These are phyloP conservation scores for Stichodactyla helianthus DNA, from an alignment of 64 coral and sea anemone species.

Conservation along the genomic window DNA sequence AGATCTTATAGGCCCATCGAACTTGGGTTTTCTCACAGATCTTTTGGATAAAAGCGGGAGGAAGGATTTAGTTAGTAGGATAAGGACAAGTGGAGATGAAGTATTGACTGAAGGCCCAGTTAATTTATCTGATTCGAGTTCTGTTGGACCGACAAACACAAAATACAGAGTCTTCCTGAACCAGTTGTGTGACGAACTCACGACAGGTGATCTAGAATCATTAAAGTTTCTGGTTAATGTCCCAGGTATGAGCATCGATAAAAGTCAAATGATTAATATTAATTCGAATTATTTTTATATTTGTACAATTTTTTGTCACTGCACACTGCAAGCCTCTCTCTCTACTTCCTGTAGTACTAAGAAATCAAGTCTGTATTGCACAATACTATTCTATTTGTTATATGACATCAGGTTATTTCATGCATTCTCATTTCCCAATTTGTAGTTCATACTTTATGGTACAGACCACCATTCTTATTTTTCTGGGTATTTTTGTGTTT, in stretches of 20 bases:
- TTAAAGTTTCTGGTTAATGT: constrained; percentile 74
- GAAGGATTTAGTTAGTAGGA: constrained; percentile 56
- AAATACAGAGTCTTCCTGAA: constrained; percentile 63
- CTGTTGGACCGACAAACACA: background rate
- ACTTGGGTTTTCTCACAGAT: constrained; percentile 47
- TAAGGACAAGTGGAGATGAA: constrained; percentile 39
- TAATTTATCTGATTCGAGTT: background rate
- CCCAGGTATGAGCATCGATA: constrained; percentile 46
- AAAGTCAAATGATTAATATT: too few relatives aligned
- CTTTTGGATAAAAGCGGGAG: constrained; percentile 47
- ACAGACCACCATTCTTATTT: too few relatives aligned
- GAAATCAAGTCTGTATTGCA: background rate
- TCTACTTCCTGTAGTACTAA: background rate
- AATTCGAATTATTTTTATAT: background rate
- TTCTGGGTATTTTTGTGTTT: too few relatives aligned
- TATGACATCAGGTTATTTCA: background rate
- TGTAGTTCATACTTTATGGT: too few relatives aligned
- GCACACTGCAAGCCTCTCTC: background rate
- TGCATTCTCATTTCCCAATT: background rate
- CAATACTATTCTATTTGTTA: background rate
- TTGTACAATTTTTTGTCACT: background rate
- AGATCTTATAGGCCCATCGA: constrained; percentile 32
- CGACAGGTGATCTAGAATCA: constrained; percentile 52
- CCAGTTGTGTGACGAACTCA: constrained; percentile 69
- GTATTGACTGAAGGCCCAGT: constrained; percentile 34